phyloP scores from a whole-genome alignment of 2,797 vertebrate genomes.

The Poeciliopsis infans region DNA sequence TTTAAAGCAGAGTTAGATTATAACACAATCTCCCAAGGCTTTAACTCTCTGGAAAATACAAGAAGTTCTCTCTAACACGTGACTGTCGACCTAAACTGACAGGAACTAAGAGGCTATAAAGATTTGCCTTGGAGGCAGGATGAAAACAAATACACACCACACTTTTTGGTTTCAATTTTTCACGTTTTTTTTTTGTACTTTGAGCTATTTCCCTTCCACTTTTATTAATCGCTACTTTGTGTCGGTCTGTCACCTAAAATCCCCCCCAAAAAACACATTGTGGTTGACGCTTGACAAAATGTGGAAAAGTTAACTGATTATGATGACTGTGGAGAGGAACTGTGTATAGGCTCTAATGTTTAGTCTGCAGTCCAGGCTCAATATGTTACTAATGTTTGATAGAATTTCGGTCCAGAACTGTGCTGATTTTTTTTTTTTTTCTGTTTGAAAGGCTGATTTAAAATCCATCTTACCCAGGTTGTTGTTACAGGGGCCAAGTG shows the following conservation, averaged over 20 bases:
- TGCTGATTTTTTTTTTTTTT: not conserved
- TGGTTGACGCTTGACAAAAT: constrained; percentile 1
- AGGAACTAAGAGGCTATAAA: not conserved
- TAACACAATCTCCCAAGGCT: not conserved
- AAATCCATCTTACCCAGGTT: constrained; percentile 46
- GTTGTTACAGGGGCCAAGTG: constrained; percentile 62
- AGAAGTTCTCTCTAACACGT: not conserved
- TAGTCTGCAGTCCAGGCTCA: not conserved
- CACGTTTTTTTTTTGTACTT: not conserved
- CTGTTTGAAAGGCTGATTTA: constrained; percentile 35
- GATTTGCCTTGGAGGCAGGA: not conserved
- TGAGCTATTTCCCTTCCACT: not conserved
- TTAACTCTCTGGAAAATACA: not conserved
- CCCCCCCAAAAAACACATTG: not conserved
- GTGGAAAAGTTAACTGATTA: not conserved
- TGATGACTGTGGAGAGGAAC: not conserved
- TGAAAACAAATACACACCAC: not conserved
- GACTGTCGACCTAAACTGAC: not conserved
- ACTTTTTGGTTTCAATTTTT: not conserved
- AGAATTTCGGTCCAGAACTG: not conserved
- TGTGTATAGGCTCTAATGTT: not conserved
- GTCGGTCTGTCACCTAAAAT: not conserved
- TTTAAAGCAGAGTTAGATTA: not conserved
- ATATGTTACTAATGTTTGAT: not conserved
- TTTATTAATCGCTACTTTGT: not conserved